Evolutionary conservation across 2,113 vertebrate species (phyloP).

Genomic region (Serilophus lunatus): DNA sequence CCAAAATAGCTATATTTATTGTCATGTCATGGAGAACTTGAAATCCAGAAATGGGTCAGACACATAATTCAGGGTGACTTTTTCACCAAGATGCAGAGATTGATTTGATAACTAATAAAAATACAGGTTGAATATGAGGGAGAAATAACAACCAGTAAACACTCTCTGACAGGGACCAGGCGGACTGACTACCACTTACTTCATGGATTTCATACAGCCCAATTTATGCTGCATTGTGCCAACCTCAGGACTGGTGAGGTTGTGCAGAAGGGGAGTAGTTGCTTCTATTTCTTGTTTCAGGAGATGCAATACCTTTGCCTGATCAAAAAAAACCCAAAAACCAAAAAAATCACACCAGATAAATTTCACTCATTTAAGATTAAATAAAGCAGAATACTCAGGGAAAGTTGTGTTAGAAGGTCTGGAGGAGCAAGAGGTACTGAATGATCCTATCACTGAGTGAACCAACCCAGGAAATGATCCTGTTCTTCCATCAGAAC

Average conservation of each 20-base stretch:
- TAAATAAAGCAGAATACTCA: background rate
- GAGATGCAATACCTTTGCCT: background rate
- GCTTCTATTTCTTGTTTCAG: background rate
- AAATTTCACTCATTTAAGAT: background rate
- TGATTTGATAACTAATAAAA: background rate
- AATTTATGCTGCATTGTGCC: background rate
- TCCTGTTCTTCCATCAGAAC: background rate
- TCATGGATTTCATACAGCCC: background rate
- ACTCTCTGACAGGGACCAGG: background rate
- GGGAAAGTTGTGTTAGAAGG: background rate
- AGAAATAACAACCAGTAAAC: background rate
- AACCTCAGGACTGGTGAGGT: background rate
- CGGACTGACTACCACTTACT: background rate
- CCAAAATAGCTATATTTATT: background rate
- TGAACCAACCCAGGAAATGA: background rate
- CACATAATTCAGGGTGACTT: background rate
- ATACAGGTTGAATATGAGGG: background rate
- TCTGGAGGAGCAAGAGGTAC: background rate
- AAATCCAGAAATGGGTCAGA: background rate
- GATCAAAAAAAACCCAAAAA: background rate
- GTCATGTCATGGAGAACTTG: background rate
- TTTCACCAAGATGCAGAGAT: background rate
- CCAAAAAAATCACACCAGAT: background rate
- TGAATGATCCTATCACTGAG: background rate
- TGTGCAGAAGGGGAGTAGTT: background rate